Conservation (phyloP, 2,113 vertebrate genomes). For the Pangasianodon hypophthalmus region DNA sequence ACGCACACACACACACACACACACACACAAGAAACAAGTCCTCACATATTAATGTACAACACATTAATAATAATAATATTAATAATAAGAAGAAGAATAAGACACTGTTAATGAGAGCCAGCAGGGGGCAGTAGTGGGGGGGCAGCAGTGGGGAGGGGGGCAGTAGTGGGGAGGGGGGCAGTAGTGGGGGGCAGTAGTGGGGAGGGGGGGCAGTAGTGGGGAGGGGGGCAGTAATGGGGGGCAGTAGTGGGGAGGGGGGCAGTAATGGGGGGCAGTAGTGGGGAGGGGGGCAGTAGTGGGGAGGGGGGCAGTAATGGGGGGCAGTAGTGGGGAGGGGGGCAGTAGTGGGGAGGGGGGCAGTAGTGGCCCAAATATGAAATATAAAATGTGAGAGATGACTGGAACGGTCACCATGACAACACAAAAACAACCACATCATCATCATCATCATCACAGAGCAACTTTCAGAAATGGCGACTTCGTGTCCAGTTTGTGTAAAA, state of each 20-base stretch:
- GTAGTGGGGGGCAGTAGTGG: not conserved
- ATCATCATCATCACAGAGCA: not conserved
- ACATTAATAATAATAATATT: too few relatives aligned
- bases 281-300: not conserved
- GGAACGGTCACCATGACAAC: not conserved
- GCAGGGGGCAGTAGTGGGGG: slow-evolving; percentile 34
- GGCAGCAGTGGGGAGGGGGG: too few relatives aligned
- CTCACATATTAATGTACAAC: too few relatives aligned
- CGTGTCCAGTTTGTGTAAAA: not conserved
- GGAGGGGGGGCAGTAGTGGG: too few relatives aligned
- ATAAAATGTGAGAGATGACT: not conserved
- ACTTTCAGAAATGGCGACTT: not conserved
- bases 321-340: too few relatives aligned
- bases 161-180: not conserved
- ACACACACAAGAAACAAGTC: too few relatives aligned
- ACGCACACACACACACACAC: too few relatives aligned
- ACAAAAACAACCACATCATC: not conserved
- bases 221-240: not conserved
- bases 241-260: not conserved
- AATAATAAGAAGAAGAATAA: not conserved
- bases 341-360: not conserved
- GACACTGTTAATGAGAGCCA: slow-evolving; percentile 33
- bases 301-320: too few relatives aligned
- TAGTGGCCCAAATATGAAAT: not conserved
- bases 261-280: not conserved